A percentile compares a stretch with the other conserved stretches of the same genome.
These are phyloP conservation scores for Campoletis sonorensis DNA, from an alignment of 1,140 invertebrate genomes.

Conservation along the genomic window DNA sequence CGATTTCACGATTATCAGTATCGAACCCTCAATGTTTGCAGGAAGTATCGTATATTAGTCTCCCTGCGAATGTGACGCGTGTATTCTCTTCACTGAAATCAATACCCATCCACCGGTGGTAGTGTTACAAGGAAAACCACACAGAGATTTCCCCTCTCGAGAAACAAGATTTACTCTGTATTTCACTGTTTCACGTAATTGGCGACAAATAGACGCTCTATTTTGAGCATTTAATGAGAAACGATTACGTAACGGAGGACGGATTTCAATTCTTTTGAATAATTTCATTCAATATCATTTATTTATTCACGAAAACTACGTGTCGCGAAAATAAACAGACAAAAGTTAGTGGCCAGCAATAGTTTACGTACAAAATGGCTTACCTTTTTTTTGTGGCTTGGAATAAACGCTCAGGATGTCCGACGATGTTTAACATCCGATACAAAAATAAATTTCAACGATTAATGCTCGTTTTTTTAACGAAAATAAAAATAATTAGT, in stretches of 20 bases:
- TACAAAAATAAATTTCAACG: neutral
- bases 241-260: neutral
- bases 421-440: no score
- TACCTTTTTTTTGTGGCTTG: neutral
- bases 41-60: slow-evolving; percentile 42
- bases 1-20: neutral
- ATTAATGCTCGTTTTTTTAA: neutral
- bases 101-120: slow-evolving; percentile 10
- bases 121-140: neutral
- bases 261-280: neutral
- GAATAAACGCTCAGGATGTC: no score
- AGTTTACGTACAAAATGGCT: neutral
- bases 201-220: neutral
- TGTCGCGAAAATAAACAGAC: neutral
- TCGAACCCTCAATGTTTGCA: slow-evolving; percentile 45
- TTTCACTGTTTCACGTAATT: slow-evolving; percentile 7
- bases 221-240: neutral
- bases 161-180: slow-evolving; percentile 1
- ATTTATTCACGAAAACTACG: neutral
- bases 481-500: neutral
- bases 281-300: neutral
- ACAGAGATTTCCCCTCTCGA: neutral
- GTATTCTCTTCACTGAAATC: slow-evolving; percentile 12
- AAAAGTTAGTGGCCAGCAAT: no score
- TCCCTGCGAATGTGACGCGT: slow-evolving; percentile 40